Evolutionary conservation across 2,797 vertebrate species (phyloP), one percentile per base, ranked within the genome.

Genomic region (Clarias laeviceps): DNA sequence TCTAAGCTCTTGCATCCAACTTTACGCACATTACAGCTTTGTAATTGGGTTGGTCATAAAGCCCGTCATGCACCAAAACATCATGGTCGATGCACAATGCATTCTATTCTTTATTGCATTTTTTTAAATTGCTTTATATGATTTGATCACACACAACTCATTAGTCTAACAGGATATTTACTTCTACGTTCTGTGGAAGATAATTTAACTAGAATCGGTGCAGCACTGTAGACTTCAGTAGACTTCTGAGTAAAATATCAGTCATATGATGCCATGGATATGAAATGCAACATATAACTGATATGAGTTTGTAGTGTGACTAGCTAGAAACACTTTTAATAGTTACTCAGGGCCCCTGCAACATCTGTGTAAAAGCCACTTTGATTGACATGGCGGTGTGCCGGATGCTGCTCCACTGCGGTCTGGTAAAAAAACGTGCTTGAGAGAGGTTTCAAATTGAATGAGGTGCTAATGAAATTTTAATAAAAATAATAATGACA

Each of bases 391-490:
- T 29, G 76, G 37, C 37, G 0, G 18, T 22, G 57, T 22, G 50
- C 56, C 20, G 22, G 78, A 80, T 27, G 61, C 22, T 45, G 22
- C 4, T 5, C 74, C 20, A 24, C 54, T 79, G 37, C 1, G 34
- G 0, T 65, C 37, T 54, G 61, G 4, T 82, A 8, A 5, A 15
- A 57, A 57, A 69, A 56, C n/a, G 14, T 29, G 65, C 12, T 37
- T 24, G 57, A 70, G 20, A 34, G 12, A 57, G 57, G 65, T 66
- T 69, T 66, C 54, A 57, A 15, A 69, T 69, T 69, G 50, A 56
- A 82, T 37, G 32, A 69, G 22, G 45, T 6, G 29, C 80, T 69
- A 82, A 82, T 82, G 20, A 69, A 17, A 82, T 69, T 70, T 69
- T 37, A 82, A 69, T 82, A 70, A 57, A 29, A 18, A 69, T 69